A percentile compares a stretch with the other conserved stretches of the same genome.
phyloP scores from a whole-genome alignment of 2,113 vertebrate species.

The Ia io region DNA sequence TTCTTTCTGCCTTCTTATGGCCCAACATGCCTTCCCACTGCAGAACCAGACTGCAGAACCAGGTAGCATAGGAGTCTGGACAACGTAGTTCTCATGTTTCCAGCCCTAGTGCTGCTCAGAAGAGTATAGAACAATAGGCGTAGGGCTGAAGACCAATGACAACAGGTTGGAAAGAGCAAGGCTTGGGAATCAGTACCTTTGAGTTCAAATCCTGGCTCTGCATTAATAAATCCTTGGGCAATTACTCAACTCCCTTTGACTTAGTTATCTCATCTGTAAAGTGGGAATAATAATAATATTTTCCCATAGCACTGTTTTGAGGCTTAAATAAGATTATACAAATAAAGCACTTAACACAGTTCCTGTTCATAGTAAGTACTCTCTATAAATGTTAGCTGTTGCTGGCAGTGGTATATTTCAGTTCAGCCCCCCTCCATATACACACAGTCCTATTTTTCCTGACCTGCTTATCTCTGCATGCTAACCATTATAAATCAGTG shows the following conservation, averaged over 20 bases:
- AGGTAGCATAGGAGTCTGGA: neutral
- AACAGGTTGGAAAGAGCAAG: neutral
- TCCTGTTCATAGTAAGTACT: neutral
- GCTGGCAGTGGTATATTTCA: neutral
- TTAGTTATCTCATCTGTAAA: neutral
- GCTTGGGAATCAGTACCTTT: neutral
- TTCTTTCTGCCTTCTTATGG: neutral
- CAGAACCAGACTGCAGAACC: neutral
- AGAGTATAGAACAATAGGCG: neutral
- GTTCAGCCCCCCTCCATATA: neutral
- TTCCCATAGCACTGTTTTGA: neutral
- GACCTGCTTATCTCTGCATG: neutral
- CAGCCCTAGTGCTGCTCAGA: neutral
- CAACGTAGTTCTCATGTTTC: neutral
- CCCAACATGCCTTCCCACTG: neutral
- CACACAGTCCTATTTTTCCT: neutral
- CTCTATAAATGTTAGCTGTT: neutral
- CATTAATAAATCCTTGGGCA: neutral
- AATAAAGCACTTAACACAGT: neutral
- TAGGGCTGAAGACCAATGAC: neutral
- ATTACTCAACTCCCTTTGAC: neutral
- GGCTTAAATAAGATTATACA: neutral
- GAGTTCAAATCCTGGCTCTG: neutral
- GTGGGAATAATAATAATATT: neutral
- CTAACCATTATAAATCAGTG: neutral